These are phyloP conservation scores for Argyresthia albistria DNA, from an alignment of 2,888 invertebrate species.

Conservation along the genomic window DNA sequence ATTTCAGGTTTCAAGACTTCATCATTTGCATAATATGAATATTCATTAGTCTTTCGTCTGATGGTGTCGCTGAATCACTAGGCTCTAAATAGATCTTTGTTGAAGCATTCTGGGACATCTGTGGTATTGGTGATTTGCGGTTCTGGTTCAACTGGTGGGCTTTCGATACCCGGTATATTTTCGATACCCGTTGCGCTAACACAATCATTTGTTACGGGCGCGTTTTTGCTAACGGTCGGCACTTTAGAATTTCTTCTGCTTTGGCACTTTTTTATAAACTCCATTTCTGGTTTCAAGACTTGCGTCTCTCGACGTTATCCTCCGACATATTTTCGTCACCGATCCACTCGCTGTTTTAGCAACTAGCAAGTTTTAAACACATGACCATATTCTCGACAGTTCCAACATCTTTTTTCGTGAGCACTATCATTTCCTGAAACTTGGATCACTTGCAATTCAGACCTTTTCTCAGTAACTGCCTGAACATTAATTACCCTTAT, in stretches of 20 bases:
- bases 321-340: conserved; percentile 18
- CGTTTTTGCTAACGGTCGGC: background rate
- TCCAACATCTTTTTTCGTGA: background rate
- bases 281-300: conserved; percentile 26
- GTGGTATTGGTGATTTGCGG: background rate
- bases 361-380: too few relatives aligned
- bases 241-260: conserved; percentile 14
- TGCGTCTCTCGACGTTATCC: conserved; percentile 8
- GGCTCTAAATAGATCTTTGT: too few relatives aligned
- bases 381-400: too few relatives aligned
- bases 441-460: too few relatives aligned
- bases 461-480: too few relatives aligned
- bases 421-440: too few relatives aligned
- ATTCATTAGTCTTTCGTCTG: background rate
- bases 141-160: background rate
- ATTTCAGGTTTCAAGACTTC: too few relatives aligned
- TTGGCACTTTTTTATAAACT: conserved; percentile 22
- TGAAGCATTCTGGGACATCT: too few relatives aligned
- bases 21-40: background rate
- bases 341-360: conserved; percentile 24
- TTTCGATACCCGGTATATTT: too few relatives aligned
- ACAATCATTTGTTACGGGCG: background rate
- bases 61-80: background rate
- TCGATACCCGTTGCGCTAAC: background rate
- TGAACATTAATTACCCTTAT: too few relatives aligned